A percentile compares a stretch with the other conserved stretches of the same genome.
These are phyloP conservation scores for Himalopsyche japonica DNA, from an alignment of 2,888 invertebrate genomes.

Conservation along the genomic window DNA sequence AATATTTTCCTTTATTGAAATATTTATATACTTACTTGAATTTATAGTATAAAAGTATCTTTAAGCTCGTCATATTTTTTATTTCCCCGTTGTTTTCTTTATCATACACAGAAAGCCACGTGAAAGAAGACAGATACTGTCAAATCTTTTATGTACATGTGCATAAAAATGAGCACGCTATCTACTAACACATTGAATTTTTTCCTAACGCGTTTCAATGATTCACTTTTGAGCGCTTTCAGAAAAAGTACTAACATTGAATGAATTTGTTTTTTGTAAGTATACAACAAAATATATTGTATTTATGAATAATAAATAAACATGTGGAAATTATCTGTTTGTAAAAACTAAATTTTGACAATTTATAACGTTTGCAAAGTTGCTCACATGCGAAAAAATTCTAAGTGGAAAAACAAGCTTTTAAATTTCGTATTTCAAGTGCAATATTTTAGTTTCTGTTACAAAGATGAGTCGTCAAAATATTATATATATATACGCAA, in stretches of 20 bases:
- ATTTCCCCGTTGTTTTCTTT: background rate
- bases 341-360: no score
- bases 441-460: no score
- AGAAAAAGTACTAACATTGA: background rate
- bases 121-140: constrained; percentile 1
- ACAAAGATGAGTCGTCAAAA: no score
- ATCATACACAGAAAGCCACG: background rate
- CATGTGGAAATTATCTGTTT: no score
- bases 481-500: no score
- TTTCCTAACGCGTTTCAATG: background rate
- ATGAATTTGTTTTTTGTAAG: background rate
- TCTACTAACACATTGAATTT: background rate
- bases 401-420: no score
- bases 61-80: background rate
- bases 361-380: no score
- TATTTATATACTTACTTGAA: constrained; percentile 1
- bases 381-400: no score
- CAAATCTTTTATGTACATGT: background rate
- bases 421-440: no score
- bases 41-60: background rate
- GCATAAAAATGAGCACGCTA: background rate
- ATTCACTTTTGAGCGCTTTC: background rate
- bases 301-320: no score
- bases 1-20: background rate
- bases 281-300: no score